Conservation (phyloP, 35 echinoderm and acorn worm genomes). For the Chiridota heheva region DNA sequence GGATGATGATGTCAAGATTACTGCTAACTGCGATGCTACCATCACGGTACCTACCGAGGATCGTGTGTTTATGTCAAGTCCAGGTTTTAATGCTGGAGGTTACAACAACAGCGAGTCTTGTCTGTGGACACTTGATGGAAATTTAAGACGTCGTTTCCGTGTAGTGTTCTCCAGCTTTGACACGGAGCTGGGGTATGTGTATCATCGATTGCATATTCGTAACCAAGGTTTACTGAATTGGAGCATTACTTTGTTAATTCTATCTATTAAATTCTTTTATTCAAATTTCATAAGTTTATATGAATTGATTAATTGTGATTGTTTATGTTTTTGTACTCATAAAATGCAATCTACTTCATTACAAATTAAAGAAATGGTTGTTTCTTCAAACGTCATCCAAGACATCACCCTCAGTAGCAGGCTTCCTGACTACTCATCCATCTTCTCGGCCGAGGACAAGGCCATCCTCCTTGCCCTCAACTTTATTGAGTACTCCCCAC, state of each 20-base stretch:
- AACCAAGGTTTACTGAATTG: neutral
- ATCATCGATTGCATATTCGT: neutral
- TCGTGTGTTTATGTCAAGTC: slow-evolving; percentile 16
- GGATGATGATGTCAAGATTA: neutral
- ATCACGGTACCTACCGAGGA: slow-evolving; percentile 39
- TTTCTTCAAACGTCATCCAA: no score
- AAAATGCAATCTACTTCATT: no score
- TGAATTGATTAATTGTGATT: no score
- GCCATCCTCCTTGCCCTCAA: no score
- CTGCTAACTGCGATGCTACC: slow-evolving; percentile 36
- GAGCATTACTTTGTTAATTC: neutral
- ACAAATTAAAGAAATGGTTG: no score
- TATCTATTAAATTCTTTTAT: no score
- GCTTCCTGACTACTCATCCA: no score
- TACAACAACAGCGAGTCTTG: slow-evolving; percentile 58
- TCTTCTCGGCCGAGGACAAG: no score
- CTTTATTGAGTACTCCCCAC: no score
- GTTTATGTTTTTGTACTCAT: no score
- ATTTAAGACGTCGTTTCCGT: slow-evolving; percentile 32
- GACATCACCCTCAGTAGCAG: no score
- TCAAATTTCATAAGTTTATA: no score
- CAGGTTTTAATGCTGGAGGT: slow-evolving; percentile 28
- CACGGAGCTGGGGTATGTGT: slow-evolving; percentile 40
- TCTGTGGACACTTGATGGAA: slow-evolving; percentile 43
- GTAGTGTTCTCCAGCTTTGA: slow-evolving; percentile 41